Percentiles rank a stretch among this genome's conserved stretches.
Evolutionary conservation across 2,113 vertebrate species (phyloP).

Genomic region (Dicentrarchus labrax): DNA sequence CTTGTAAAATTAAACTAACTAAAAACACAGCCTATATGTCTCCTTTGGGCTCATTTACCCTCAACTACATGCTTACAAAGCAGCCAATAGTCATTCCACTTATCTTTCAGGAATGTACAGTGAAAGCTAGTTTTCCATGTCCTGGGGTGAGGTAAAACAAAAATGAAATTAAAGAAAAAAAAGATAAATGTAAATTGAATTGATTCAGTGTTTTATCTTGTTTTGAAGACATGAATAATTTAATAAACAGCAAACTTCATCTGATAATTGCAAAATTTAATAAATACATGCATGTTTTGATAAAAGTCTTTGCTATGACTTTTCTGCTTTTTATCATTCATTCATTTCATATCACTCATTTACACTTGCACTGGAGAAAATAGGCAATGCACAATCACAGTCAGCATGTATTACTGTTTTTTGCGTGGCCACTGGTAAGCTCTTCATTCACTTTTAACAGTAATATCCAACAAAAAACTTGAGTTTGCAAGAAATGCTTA

Average conservation of each 20-base stretch:
- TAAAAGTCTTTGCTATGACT: constrained; percentile 1
- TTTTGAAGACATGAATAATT: constrained; percentile 12
- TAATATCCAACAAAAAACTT: neutral
- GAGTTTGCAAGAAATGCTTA: neutral
- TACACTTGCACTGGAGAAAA: neutral
- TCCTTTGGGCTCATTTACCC: constrained; percentile 7
- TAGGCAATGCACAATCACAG: too few species aligned
- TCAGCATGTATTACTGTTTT: neutral
- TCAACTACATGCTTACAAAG: neutral
- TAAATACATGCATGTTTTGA: constrained; percentile 8
- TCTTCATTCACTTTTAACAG: neutral
- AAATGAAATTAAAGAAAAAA: constrained; percentile 15
- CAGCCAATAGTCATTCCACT: neutral
- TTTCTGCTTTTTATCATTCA: neutral
- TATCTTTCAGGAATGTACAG: neutral
- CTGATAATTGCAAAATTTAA: constrained; percentile 15
- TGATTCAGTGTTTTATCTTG: constrained; percentile 22
- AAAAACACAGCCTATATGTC: constrained; percentile 19
- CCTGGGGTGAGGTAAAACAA: constrained; percentile 27
- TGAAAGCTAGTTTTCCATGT: constrained; percentile 5
- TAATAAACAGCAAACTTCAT: constrained; percentile 18
- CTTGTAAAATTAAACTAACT: constrained; percentile 6
- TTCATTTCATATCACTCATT: neutral
- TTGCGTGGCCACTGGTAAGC: neutral
- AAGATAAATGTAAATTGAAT: constrained; percentile 7